Percentiles rank a stretch among this genome's conserved stretches.
These are phyloP conservation scores for Hypothenemus hampei DNA, from an alignment of 1,140 invertebrate genomes.

Conservation along the genomic window DNA sequence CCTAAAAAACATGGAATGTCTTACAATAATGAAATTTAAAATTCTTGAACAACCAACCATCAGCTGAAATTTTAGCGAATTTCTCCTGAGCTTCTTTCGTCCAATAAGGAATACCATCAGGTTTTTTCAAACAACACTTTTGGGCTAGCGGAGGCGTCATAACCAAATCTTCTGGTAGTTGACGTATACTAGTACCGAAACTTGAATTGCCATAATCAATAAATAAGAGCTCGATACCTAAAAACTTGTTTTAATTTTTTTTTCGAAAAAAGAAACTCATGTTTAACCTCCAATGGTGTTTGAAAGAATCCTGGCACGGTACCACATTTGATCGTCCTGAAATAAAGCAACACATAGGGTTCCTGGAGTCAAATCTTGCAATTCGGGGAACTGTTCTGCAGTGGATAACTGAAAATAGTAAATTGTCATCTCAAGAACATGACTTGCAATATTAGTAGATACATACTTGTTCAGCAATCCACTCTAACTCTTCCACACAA, in stretches of 20 bases:
- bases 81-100: slow-evolving; percentile 57
- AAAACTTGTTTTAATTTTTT: neutral
- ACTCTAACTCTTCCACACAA: slow-evolving; percentile 56
- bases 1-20: slow-evolving; percentile 39
- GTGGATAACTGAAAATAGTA: slow-evolving; percentile 32
- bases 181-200: slow-evolving; percentile 53
- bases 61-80: slow-evolving; percentile 58
- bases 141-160: slow-evolving; percentile 55
- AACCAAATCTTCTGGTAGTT: slow-evolving; percentile 59
- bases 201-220: slow-evolving; percentile 72
- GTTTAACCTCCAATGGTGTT: slow-evolving; percentile 49
- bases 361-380: slow-evolving; percentile 51
- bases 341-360: slow-evolving; percentile 63
- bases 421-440: no score
- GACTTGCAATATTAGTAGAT: no score
- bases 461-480: slow-evolving; percentile 55
- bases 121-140: slow-evolving; percentile 59
- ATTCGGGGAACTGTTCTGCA: slow-evolving; percentile 51
- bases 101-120: slow-evolving; percentile 56
- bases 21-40: neutral
- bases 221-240: slow-evolving; percentile 56
- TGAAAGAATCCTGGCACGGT: slow-evolving; percentile 60
- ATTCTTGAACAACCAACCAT: slow-evolving; percentile 40
- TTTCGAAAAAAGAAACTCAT: neutral
- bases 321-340: slow-evolving; percentile 64